Evolutionary conservation across 2,888 invertebrate species (phyloP).

Genomic region (Drosophila bunnanda): DNA sequence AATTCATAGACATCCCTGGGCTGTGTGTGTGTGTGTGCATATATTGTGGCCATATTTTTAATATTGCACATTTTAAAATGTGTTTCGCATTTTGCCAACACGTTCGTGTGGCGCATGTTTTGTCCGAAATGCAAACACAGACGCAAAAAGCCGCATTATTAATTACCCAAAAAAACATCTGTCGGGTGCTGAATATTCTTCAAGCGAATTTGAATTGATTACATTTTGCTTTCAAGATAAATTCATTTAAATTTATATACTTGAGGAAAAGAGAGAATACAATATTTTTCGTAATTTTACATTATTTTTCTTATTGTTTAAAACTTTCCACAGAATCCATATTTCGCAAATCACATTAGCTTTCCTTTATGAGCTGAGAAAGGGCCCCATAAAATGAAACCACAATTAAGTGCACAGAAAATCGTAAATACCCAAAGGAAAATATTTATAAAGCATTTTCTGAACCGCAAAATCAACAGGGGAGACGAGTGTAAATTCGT

Average conservation of each 20-base stretch:
- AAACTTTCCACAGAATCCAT: neutral
- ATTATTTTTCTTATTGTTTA: neutral
- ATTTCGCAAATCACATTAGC: neutral
- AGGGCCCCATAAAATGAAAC: neutral
- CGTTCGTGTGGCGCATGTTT: conserved; percentile 13
- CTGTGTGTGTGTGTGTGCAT: neutral
- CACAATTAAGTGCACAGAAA: conserved; percentile 12
- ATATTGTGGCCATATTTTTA: conserved; percentile 20
- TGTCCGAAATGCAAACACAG: conserved; percentile 10
- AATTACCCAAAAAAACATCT: conserved; percentile 14
- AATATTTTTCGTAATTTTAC: neutral
- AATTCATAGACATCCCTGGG: conserved; percentile 31
- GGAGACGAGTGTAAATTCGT: neutral
- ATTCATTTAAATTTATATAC: neutral
- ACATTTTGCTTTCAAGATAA: neutral
- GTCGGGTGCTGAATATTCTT: conserved; percentile 18
- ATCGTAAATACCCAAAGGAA: conserved; percentile 9
- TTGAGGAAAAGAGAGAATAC: neutral
- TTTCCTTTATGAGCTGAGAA: neutral
- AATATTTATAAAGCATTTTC: conserved; percentile 31
- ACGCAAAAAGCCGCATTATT: conserved; percentile 27
- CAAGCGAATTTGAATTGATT: conserved; percentile 6
- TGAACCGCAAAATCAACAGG: conserved; percentile 15
- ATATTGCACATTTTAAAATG: conserved; percentile 32
- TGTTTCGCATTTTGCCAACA: conserved; percentile 1